Evolutionary conservation across 2,113 vertebrate species (phyloP).

Genomic region (Pimephales promelas): DNA sequence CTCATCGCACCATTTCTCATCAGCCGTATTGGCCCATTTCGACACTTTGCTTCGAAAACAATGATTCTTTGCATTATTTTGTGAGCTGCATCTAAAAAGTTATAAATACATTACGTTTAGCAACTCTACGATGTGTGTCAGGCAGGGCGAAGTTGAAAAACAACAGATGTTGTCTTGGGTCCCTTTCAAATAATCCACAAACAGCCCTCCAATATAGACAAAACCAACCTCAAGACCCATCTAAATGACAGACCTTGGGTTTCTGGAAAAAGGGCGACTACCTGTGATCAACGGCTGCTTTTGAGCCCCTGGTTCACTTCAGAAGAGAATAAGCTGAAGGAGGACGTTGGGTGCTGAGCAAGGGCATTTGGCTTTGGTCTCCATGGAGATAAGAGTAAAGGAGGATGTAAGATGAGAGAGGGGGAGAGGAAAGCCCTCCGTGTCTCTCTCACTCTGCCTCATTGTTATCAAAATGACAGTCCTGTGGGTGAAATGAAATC

Average conservation of each 20-base stretch:
- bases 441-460: constrained; percentile 62
- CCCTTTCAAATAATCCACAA: not conserved
- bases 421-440: constrained; percentile 41
- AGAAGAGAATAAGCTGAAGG: constrained; percentile 46
- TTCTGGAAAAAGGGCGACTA: not conserved
- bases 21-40: constrained; percentile 45
- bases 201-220: not conserved
- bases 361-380: constrained; percentile 64
- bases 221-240: constrained; percentile 5
- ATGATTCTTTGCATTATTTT: constrained; percentile 31
- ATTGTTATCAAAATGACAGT: constrained; percentile 74
- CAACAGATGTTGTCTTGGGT: not conserved
- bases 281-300: constrained; percentile 14
- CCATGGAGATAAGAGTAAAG: constrained; percentile 63
- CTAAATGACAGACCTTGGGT: not conserved
- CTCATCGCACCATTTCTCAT: constrained; percentile 67
- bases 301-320: constrained; percentile 5
- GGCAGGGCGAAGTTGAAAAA: not conserved
- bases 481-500: constrained; percentile 79
- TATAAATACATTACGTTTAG: not conserved
- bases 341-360: constrained; percentile 59
- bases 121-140: not conserved
- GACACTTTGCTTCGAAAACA: constrained; percentile 39
- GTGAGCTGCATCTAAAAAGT: constrained; percentile 29
- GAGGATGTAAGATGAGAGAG: constrained; percentile 26